phyloP scores from a whole-genome alignment of 2,888 invertebrate genomes.

The Epistrophe grossulariae region DNA sequence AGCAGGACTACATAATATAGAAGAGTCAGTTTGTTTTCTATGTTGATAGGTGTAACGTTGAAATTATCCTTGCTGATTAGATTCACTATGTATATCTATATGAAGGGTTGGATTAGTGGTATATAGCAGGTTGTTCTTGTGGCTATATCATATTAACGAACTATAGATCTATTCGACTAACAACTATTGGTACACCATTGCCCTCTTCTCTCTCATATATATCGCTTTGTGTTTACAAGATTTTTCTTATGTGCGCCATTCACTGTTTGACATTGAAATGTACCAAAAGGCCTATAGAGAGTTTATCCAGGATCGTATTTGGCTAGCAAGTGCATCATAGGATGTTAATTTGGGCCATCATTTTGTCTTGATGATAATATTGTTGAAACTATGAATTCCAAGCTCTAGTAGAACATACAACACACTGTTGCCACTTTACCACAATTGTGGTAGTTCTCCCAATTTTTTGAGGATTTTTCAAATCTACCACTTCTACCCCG shows the following conservation, averaged over 20 bases:
- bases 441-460: too few species aligned
- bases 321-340: background rate
- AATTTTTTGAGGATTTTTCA: too few species aligned
- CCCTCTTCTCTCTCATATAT: background rate
- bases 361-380: too few species aligned
- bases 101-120: conserved; percentile 38
- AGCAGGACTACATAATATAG: conserved; percentile 7
- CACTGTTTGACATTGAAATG: conserved; percentile 60
- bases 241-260: background rate
- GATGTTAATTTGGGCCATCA: background rate
- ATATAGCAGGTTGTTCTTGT: conserved; percentile 12
- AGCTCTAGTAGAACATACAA: too few species aligned
- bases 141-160: conserved; percentile 49
- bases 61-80: conserved; percentile 67
- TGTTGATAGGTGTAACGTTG: conserved; percentile 71
- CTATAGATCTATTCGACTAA: conserved; percentile 29
- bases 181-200: conserved; percentile 42
- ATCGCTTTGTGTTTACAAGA: conserved; percentile 19
- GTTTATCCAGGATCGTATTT: background rate
- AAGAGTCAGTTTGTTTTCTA: conserved; percentile 38
- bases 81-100: conserved; percentile 4
- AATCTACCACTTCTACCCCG: too few species aligned
- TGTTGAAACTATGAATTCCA: too few species aligned
- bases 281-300: background rate
- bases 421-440: too few species aligned